These are phyloP conservation scores for Brachionus paranguensis DNA, from an alignment of 1,140 invertebrate species.

Conservation along the genomic window DNA sequence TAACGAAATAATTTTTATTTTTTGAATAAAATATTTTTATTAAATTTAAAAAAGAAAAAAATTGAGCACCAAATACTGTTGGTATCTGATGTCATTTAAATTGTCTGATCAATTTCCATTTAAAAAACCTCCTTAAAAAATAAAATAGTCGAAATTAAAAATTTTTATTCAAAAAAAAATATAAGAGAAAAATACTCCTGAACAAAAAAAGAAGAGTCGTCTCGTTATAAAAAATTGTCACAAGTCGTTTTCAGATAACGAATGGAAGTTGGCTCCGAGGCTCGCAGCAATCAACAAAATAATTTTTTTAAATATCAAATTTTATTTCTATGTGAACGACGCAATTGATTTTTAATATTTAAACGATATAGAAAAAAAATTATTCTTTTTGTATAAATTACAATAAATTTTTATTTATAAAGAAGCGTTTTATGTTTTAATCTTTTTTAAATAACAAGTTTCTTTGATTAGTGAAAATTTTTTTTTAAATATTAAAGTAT, in stretches of 20 bases:
- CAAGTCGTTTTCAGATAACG: neutral
- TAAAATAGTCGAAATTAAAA: neutral
- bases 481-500: neutral
- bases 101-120: too few relatives aligned
- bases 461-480: neutral
- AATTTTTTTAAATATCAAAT: neutral
- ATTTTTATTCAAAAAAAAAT: neutral
- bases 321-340: neutral
- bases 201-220: neutral
- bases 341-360: neutral
- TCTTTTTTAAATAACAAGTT: constrained; percentile 2
- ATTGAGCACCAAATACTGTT: too few relatives aligned
- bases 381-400: neutral
- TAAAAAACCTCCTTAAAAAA: neutral
- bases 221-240: neutral
- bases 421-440: neutral
- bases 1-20: too few relatives aligned
- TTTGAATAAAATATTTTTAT: too few relatives aligned
- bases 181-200: neutral
- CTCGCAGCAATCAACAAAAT: neutral
- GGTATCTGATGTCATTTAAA: too few relatives aligned
- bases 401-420: neutral
- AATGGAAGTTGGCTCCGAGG: neutral
- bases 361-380: neutral
- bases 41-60: too few relatives aligned